Evolutionary conservation across 2,797 vertebrate species (phyloP).

Genomic region (Podarcis siculus): DNA sequence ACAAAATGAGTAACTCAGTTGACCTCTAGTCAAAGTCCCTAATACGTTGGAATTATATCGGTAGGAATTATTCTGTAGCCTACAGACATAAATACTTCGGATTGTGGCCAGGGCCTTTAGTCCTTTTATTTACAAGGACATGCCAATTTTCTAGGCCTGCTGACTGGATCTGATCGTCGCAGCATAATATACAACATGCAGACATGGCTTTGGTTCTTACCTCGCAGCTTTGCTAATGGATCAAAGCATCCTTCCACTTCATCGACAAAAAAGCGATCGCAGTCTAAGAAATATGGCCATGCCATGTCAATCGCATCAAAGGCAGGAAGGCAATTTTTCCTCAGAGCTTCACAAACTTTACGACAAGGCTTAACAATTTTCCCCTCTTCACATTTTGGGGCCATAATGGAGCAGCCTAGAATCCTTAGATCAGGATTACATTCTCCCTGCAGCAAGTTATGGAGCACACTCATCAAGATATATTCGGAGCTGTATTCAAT

Average conservation of each 20-base stretch:
- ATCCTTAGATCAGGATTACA: constrained; percentile 93
- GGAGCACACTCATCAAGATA: constrained; percentile 90
- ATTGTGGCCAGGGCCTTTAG: neutral
- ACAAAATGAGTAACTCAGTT: neutral
- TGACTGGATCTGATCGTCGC: neutral
- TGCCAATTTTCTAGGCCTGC: neutral
- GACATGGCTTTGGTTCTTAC: constrained; percentile 71
- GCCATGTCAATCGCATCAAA: constrained; percentile 96
- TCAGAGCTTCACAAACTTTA: constrained; percentile 86
- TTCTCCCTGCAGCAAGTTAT: constrained; percentile 91
- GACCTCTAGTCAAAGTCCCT: too few relatives aligned
- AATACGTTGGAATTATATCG: neutral
- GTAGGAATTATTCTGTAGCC: neutral
- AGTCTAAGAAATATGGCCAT: constrained; percentile 98
- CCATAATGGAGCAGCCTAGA: constrained; percentile 92
- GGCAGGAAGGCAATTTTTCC: constrained; percentile 84
- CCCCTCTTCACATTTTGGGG: constrained; percentile 84
- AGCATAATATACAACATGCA: neutral
- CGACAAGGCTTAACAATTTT: constrained; percentile 86
- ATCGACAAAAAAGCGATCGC: constrained; percentile 88
- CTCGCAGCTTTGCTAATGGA: constrained; percentile 85
- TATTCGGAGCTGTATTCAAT: constrained; percentile 92
- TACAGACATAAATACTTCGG: neutral
- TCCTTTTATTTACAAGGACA: neutral
- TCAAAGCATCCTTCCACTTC: constrained; percentile 91